Evolutionary conservation across 37 sponge, comb jelly and placozoan genomes (phyloP), one percentile per base, ranked within the genome.

Genomic region (Aplysina aerophoba): DNA sequence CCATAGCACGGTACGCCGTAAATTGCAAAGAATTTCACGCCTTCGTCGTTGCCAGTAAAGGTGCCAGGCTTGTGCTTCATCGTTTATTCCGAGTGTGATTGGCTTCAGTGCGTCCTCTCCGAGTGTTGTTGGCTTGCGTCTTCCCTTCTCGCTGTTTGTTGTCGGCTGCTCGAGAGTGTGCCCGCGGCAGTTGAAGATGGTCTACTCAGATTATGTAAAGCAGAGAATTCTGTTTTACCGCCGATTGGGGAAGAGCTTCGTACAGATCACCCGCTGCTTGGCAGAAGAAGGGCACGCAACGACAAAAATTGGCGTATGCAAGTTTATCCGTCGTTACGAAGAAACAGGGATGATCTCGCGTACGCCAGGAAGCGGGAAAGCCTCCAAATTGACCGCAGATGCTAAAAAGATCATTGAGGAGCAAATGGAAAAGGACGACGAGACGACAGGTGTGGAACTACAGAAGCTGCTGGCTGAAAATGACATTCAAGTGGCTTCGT

Each of bases 281-380:
- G 13, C 24, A 21, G 57, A 80, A 24, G 87, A 86, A 25, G 55
- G 68, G 34, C 30, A 59, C n/a, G 22, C 16, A 17, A 38, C 81
- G 15, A 86, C 56, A 34, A 78, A 75, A 21, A 31, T 22, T 22
- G 87, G 87, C 3, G 65, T 86, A 22, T 31, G 37, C 74, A 38
- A 38, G 39, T 73, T 73, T 31, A 30, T 22, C 12, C 39, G 14
- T 12, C 74, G 39, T 31, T 73, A 33, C 20, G 38, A 73, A 31
- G 74, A 73, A 31, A 73, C 74, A 30, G 74, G 74, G 31, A 15
- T 30, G 38, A 73, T 73, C 74, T 31, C 35, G 74, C 74, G 74
- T 19, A 31, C 35, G 39, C 35, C 74, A 73, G 74, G 74, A 31
- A 73, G 38, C 30, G 74, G 74, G 30, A 73, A 73, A 73, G 30